phyloP scores from a whole-genome alignment of 2,797 vertebrate species.

The Sebastes diploproa region DNA sequence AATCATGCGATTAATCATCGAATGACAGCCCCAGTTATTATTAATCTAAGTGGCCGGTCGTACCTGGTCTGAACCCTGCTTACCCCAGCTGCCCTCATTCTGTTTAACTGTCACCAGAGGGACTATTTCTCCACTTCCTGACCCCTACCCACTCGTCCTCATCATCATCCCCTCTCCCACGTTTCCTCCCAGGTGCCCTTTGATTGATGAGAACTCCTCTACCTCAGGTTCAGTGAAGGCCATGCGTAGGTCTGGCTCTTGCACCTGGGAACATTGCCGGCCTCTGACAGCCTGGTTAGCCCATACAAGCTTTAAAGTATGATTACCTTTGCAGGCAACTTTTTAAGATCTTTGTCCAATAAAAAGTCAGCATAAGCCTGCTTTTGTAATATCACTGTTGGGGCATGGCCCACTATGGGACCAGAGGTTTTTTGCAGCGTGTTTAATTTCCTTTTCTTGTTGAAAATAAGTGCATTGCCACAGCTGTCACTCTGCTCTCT shows the following conservation, averaged over 20 bases:
- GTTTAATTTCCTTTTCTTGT: conserved; percentile 76
- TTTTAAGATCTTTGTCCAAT: conserved; percentile 56
- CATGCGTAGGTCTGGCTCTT: conserved; percentile 56
- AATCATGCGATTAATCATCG: too few relatives aligned
- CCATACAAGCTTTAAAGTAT: conserved; percentile 60
- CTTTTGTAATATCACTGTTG: conserved; percentile 69
- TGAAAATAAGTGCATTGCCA: conserved; percentile 72
- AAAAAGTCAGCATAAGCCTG: conserved; percentile 50
- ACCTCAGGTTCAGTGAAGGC: conserved; percentile 57
- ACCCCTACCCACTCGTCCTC: conserved; percentile 40
- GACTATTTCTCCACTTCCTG: conserved; percentile 32
- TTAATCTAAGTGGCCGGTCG: neutral
- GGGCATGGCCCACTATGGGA: conserved; percentile 40
- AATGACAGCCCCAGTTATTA: too few relatives aligned
- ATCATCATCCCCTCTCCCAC: conserved; percentile 50
- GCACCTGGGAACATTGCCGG: conserved; percentile 58
- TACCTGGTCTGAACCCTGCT: conserved; percentile 55
- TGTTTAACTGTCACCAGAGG: conserved; percentile 44
- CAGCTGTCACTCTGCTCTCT: conserved; percentile 57
- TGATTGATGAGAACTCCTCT: conserved; percentile 74
- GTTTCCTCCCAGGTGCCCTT: conserved; percentile 76
- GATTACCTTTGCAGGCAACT: conserved; percentile 79
- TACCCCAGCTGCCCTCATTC: conserved; percentile 41
- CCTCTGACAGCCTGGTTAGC: conserved; percentile 60
- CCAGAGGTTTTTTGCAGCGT: conserved; percentile 17